These are phyloP conservation scores for Corythucha ciliata DNA, from an alignment of 2,888 invertebrate species.

Conservation along the genomic window DNA sequence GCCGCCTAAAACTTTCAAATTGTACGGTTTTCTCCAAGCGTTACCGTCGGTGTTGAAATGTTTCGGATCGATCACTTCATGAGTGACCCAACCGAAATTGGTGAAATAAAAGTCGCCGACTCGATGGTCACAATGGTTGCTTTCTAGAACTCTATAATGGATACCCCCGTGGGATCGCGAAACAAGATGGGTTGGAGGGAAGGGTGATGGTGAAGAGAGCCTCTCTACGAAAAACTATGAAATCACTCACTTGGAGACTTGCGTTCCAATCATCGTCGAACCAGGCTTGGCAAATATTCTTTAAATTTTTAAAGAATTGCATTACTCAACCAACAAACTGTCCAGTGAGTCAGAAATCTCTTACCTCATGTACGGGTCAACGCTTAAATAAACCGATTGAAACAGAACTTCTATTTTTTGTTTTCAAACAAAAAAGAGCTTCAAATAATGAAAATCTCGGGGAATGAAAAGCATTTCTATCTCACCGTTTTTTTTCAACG, in stretches of 20 bases:
- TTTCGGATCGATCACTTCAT: conserved; percentile 45
- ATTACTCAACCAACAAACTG: too few species aligned
- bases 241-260: conserved; percentile 51
- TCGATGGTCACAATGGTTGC: conserved; percentile 54
- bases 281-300: too few species aligned
- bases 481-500: conserved; percentile 60
- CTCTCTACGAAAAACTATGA: too few species aligned
- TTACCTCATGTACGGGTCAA: conserved; percentile 63
- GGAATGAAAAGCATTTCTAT: too few species aligned
- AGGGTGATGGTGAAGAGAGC: too few species aligned
- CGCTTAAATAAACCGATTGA: conserved; percentile 58
- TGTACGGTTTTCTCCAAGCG: conserved; percentile 34
- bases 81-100: conserved; percentile 59
- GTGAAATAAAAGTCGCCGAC: conserved; percentile 55
- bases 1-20: conserved; percentile 49
- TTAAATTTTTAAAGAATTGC: too few species aligned
- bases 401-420: conserved; percentile 59
- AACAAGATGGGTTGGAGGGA: too few species aligned
- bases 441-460: too few species aligned
- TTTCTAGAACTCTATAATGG: conserved; percentile 54
- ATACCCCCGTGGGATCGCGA: too few species aligned
- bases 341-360: too few species aligned
- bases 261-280: conserved; percentile 58
- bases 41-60: conserved; percentile 21
- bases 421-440: too few species aligned